phyloP scores from a whole-genome alignment of 2,113 vertebrate genomes.

The Zapornia atra region DNA sequence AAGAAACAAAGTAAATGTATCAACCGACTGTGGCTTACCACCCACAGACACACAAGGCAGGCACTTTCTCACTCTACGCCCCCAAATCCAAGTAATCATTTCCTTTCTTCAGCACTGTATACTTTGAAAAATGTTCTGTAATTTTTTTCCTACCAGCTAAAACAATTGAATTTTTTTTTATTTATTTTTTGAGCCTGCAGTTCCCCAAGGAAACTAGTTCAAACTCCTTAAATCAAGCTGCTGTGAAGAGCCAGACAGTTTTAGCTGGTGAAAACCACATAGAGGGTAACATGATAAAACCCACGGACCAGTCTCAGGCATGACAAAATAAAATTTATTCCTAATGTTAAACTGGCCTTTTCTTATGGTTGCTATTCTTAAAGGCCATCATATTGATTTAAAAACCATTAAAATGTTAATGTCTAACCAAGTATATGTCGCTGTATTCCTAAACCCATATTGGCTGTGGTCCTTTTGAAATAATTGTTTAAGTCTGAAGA shows the following conservation, averaged over 20 bases:
- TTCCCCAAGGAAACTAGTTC: conserved; percentile 28
- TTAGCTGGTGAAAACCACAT: conserved; percentile 16
- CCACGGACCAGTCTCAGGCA: not conserved
- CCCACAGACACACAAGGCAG: conserved; percentile 28
- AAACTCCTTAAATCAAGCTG: conserved; percentile 43
- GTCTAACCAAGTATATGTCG: not conserved
- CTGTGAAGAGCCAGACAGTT: not conserved
- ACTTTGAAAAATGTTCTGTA: conserved; percentile 46
- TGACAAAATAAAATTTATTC: conserved; percentile 12
- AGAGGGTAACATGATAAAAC: conserved; percentile 28
- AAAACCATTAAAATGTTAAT: conserved; percentile 13
- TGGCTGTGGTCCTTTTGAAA: not conserved
- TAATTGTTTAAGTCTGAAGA: not conserved
- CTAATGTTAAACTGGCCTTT: conserved; percentile 9
- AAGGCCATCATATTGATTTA: not conserved
- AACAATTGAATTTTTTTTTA: conserved; percentile 45
- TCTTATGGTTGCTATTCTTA: not conserved
- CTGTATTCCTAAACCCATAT: not conserved
- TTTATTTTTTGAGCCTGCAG: conserved; percentile 39
- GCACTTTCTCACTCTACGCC: conserved; percentile 26
- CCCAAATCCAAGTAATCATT: conserved; percentile 45
- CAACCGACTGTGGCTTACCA: conserved; percentile 24
- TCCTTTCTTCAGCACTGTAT: conserved; percentile 54
- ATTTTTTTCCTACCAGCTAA: conserved; percentile 40
- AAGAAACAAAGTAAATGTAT: conserved; percentile 36